A percentile compares a stretch with the other conserved stretches of the same genome.
Conservation (phyloP, 2,113 vertebrate genomes). For the Psilopsiagon aurifrons region DNA sequence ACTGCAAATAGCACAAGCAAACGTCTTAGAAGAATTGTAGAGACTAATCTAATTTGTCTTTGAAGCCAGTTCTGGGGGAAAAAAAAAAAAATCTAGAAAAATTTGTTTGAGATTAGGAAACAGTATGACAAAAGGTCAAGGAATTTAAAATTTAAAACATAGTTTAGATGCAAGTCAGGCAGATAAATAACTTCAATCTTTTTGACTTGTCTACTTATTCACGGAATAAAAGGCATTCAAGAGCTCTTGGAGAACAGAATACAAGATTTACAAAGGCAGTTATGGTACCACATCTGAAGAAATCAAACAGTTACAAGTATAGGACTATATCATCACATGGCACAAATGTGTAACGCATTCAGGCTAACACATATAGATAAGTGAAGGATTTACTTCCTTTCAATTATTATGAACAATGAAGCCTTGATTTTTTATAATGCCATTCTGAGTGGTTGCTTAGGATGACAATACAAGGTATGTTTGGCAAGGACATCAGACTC, state of each 20-base stretch:
- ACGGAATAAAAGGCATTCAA: not conserved
- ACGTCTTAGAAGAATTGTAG: not conserved
- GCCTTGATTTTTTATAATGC: not conserved
- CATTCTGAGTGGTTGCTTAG: not conserved
- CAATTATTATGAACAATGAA: not conserved
- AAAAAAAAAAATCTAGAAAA: not conserved
- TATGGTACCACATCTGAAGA: not conserved
- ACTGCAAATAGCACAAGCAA: not conserved
- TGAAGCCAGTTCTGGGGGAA: not conserved
- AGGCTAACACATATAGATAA: not conserved
- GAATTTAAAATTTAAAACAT: constrained; percentile 38
- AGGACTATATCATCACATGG: not conserved
- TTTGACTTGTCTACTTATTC: not conserved
- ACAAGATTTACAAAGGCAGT: not conserved
- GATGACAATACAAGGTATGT: not conserved
- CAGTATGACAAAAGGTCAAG: constrained; percentile 27
- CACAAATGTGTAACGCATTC: not conserved
- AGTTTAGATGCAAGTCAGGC: constrained; percentile 3
- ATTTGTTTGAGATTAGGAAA: constrained; percentile 15
- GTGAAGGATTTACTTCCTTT: not conserved
- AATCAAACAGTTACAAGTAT: not conserved
- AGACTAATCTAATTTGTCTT: constrained; percentile 28
- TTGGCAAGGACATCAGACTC: not conserved
- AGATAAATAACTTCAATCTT: not conserved
- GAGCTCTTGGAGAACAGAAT: not conserved